Conservation (phyloP, 2,113 vertebrate genomes). For the Larimichthys crocea region DNA sequence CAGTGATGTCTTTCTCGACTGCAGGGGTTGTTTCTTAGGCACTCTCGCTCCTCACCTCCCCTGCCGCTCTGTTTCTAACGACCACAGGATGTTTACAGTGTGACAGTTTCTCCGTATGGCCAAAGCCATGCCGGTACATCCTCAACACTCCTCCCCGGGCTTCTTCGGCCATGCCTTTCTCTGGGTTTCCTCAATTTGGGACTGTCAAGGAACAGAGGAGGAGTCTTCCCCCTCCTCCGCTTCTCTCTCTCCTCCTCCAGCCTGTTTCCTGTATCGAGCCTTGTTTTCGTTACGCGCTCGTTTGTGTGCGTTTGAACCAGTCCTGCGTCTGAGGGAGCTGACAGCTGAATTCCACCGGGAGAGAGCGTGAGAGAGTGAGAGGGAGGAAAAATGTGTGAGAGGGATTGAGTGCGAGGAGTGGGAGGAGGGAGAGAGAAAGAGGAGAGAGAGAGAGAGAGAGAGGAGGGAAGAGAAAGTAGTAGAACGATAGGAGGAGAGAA, state of each 20-base stretch:
- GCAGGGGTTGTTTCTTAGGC: slow-evolving; percentile 44
- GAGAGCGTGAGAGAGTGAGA: slow-evolving; percentile 61
- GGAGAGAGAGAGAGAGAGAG: slow-evolving; percentile 38
- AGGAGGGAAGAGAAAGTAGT: slow-evolving; percentile 63
- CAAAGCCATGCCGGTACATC: slow-evolving; percentile 38
- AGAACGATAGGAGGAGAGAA: slow-evolving; percentile 56
- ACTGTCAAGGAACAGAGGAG: slow-evolving; percentile 75
- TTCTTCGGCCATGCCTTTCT: slow-evolving; percentile 61
- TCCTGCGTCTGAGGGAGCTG: slow-evolving; percentile 76
- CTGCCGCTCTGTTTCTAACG: slow-evolving; percentile 56
- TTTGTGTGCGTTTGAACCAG: slow-evolving; percentile 74
- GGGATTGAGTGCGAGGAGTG: slow-evolving; percentile 61
- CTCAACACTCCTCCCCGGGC: slow-evolving; percentile 35
- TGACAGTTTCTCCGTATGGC: slow-evolving; percentile 57
- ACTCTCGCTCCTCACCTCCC: slow-evolving; percentile 45
- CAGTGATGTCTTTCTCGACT: slow-evolving; percentile 52
- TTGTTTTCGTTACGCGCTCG: slow-evolving; percentile 78
- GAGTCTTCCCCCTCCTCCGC: slow-evolving; percentile 61
- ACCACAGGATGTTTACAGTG: slow-evolving; percentile 70
- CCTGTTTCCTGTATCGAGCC: slow-evolving; percentile 79
- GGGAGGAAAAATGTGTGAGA: slow-evolving; percentile 60
- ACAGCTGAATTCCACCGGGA: slow-evolving; percentile 83
- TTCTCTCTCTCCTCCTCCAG: slow-evolving; percentile 65
- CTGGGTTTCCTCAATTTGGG: slow-evolving; percentile 63
- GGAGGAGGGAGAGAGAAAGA: slow-evolving; percentile 53